These are phyloP conservation scores for Cerastis rubricosa DNA, from an alignment of 2,888 invertebrate genomes.

Conservation along the genomic window DNA sequence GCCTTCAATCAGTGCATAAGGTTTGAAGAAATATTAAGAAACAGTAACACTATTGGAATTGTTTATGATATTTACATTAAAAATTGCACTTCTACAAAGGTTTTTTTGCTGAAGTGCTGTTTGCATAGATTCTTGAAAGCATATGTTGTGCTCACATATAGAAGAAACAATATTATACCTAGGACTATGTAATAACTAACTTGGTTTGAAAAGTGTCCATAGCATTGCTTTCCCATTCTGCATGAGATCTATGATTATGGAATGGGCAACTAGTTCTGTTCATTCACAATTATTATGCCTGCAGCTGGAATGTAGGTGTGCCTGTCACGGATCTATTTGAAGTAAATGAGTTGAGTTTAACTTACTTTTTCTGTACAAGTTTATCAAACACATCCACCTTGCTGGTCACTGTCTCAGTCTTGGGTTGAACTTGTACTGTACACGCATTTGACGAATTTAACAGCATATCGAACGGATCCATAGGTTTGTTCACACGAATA, in stretches of 20 bases:
- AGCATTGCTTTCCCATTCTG: no score
- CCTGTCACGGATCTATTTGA: no score
- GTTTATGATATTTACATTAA: background rate
- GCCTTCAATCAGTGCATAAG: background rate
- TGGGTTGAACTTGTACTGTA: slow-evolving; percentile 45
- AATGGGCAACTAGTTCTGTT: no score
- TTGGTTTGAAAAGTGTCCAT: no score
- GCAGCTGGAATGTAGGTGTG: no score
- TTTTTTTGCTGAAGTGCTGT: background rate
- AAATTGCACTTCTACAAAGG: background rate
- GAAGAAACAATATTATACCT: no score
- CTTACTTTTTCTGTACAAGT: slow-evolving; percentile 70
- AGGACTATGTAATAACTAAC: no score
- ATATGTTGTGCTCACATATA: no score
- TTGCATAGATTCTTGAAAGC: background rate
- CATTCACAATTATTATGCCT: no score
- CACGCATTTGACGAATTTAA: slow-evolving; percentile 76
- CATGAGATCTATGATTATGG: no score
- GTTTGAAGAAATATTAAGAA: background rate
- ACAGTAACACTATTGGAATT: background rate
- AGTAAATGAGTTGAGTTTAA: slow-evolving; percentile 1
- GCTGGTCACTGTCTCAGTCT: slow-evolving; percentile 51
- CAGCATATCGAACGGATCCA: slow-evolving; percentile 85
- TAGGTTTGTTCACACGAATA: slow-evolving; percentile 82
- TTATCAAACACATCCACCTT: slow-evolving; percentile 64